A percentile compares a stretch with the other conserved stretches of the same genome.
phyloP scores from a whole-genome alignment of 2,888 invertebrate genomes.

The Ennomos fuscantarius region DNA sequence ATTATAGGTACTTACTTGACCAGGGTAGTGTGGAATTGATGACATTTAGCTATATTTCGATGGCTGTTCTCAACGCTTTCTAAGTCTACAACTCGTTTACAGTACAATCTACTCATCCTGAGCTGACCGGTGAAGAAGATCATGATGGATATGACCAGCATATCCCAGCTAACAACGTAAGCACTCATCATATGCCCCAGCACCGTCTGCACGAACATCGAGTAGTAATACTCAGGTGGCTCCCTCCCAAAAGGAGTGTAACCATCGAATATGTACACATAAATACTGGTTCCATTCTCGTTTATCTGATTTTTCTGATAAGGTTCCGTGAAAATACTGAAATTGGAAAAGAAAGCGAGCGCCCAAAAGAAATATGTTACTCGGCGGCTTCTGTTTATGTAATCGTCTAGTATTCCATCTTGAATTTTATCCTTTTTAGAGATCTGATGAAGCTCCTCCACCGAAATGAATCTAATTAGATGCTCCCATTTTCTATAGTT shows the following conservation, averaged over 20 bases:
- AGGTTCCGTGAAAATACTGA: conserved; percentile 60
- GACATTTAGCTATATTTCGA: conserved; percentile 57
- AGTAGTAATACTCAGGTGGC: conserved; percentile 62
- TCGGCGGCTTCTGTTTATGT: conserved; percentile 55
- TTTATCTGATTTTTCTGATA: conserved; percentile 57
- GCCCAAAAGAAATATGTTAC: conserved; percentile 63
- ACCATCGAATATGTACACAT: conserved; percentile 61
- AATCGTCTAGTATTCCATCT: conserved; percentile 45
- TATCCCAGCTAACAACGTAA: conserved; percentile 66
- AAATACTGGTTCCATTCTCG: conserved; percentile 56
- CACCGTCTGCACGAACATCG: conserved; percentile 60
- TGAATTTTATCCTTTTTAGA: conserved; percentile 40
- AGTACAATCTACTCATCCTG: conserved; percentile 53
- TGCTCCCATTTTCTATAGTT: conserved; percentile 56
- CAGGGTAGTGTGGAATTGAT: conserved; percentile 54
- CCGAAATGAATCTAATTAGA: conserved; percentile 58
- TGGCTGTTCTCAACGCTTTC: conserved; percentile 42
- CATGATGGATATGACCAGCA: conserved; percentile 61
- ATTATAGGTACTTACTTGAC: conserved; percentile 46
- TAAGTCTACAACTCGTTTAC: conserved; percentile 45
- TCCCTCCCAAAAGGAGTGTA: conserved; percentile 58
- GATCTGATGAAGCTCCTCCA: conserved; percentile 53
- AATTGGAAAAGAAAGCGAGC: conserved; percentile 57
- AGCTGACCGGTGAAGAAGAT: conserved; percentile 71
- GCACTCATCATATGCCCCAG: conserved; percentile 58